Conservation (phyloP, 64 coral and sea anemone species). For the Dendrophyllia cribrosa region DNA sequence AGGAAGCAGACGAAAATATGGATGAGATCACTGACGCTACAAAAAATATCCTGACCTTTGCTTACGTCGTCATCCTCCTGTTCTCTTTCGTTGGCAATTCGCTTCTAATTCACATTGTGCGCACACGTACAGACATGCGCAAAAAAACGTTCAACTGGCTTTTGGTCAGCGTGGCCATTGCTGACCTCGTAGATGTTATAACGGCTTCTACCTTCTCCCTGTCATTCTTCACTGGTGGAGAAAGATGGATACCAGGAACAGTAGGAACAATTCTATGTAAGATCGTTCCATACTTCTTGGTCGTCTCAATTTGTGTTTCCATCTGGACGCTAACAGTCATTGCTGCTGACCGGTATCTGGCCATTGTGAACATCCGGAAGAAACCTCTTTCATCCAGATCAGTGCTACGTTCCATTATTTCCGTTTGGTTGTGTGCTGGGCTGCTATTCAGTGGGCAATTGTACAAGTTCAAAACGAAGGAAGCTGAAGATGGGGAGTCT, state of each 20-base stretch:
- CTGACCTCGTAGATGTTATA: constrained; percentile 52
- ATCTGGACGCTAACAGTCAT: constrained; percentile 51
- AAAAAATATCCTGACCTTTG: not conserved
- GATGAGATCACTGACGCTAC: not conserved
- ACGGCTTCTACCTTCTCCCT: not conserved
- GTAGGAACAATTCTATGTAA: constrained; percentile 60
- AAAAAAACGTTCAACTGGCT: constrained; percentile 64
- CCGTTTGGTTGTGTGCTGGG: constrained; percentile 45
- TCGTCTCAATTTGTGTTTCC: constrained; percentile 38
- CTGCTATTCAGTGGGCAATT: constrained; percentile 25
- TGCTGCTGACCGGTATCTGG: constrained; percentile 58
- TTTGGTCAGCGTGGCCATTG: constrained; percentile 57
- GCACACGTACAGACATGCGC: not conserved
- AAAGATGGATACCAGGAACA: constrained; percentile 25
- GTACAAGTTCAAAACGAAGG: constrained; percentile 25
- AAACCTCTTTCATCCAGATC: not conserved
- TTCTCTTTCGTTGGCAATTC: not conserved
- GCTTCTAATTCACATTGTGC: not conserved
- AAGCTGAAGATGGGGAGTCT: not conserved
- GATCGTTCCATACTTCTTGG: constrained; percentile 1
- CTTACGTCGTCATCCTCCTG: not conserved
- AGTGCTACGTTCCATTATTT: constrained; percentile 23
- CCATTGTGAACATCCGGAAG: constrained; percentile 6
- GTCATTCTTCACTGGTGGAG: not conserved
- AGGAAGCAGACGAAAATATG: not conserved